phyloP scores from a whole-genome alignment of 2,888 invertebrate genomes.

The Dryocosmus kuriphilus region DNA sequence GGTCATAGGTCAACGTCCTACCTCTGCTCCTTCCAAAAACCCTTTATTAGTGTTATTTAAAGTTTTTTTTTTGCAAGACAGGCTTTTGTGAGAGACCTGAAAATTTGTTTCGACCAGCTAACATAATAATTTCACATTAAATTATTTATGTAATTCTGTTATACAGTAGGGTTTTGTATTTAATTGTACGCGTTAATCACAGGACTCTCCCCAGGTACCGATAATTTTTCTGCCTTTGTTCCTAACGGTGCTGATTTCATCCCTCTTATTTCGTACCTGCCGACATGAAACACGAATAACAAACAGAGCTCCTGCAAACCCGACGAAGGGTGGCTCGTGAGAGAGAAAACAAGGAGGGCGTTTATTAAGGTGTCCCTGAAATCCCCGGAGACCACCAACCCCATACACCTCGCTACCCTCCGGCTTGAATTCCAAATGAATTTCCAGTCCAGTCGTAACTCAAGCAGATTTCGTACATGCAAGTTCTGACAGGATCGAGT shows the following conservation, averaged over 20 bases:
- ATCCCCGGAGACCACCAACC: conserved; percentile 48
- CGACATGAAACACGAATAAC: conserved; percentile 32
- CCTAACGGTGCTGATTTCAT: conserved; percentile 20
- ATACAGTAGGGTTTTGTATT: too few species aligned
- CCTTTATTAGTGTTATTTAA: too few species aligned
- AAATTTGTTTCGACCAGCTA: too few species aligned
- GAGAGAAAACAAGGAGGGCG: conserved; percentile 55
- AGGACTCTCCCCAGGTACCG: conserved; percentile 7
- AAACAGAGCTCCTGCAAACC: conserved; percentile 29
- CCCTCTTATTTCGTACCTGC: conserved; percentile 25
- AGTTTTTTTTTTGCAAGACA: too few species aligned
- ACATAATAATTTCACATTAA: too few species aligned
- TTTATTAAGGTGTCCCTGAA: conserved; percentile 60
- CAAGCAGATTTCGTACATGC: conserved; percentile 29
- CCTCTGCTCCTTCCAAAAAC: too few species aligned
- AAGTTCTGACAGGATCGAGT: neutral
- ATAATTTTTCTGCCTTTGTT: conserved; percentile 28
- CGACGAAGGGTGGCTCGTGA: conserved; percentile 39
- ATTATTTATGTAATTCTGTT: too few species aligned
- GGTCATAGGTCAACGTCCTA: too few species aligned
- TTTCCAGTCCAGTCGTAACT: conserved; percentile 38
- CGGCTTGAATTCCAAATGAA: conserved; percentile 47
- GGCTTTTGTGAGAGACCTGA: too few species aligned
- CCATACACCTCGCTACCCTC: conserved; percentile 18
- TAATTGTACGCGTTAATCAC: conserved; percentile 27